Evolutionary conservation across 1,140 invertebrate genomes (phyloP), one percentile per base, ranked within the genome.

Genomic region (Drosophila littoralis): DNA sequence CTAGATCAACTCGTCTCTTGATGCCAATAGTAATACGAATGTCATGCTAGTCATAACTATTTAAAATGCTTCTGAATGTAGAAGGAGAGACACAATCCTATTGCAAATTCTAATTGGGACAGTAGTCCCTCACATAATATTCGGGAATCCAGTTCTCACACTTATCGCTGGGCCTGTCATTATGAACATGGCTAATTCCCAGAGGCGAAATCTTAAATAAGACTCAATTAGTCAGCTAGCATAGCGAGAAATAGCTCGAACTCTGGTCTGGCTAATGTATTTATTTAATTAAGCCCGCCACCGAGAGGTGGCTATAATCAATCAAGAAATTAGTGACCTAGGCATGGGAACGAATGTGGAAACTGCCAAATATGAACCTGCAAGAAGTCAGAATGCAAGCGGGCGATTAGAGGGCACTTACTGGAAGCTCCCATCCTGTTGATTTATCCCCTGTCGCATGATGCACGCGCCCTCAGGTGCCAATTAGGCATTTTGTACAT

Each of bases 401-500:
- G 33, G 50, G 75, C 54, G 60, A 68, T 65, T 52, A 59, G 33
- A 43, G 52, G 46, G 52, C 50, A 45, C 46, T 64, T 73, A 55
- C 15, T 10, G 13, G 10, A 7, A 50, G 15, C 33, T 71, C 38
- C 13, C 52, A 7, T 58, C 35, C 57, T 15, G 33, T 10, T 43
- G 45, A 33, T 55, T 45, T 43, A 38, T 45, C 43, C 48, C 51
- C 54, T 54, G 54, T n/a, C 38, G 50, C 59, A 73, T 66, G 59
- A 50, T 17, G 72, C 12, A 61, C 40, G 69, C 63, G 35, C 55
- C 28, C 42, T 35, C 45, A 73, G 68, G 80, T 84, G 84, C 81
- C 84, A 89, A 89, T 89, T 89, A 84, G 68, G 78, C 81, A 89
- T 89, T 89, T 84, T 84, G 75, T 84, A 43, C 76, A 71, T 81